phyloP scores from a whole-genome alignment of 2,797 vertebrate genomes.

The Neosalanx taihuensis region DNA sequence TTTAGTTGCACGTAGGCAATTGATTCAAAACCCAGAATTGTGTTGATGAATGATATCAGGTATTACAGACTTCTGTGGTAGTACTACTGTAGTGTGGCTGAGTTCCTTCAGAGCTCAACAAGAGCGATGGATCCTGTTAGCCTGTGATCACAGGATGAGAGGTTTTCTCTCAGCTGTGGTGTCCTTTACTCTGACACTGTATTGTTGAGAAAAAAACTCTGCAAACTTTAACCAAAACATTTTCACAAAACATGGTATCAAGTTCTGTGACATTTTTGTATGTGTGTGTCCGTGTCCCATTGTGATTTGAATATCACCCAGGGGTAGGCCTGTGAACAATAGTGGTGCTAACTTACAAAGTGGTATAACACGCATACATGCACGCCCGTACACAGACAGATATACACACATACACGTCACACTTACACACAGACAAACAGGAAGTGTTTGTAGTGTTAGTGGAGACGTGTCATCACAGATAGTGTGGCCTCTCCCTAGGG shows the following conservation, averaged over 20 bases:
- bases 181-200: conserved; percentile 7
- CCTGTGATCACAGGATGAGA: background rate
- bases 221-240: conserved; percentile 12
- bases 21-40: background rate
- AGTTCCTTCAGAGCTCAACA: too few relatives aligned
- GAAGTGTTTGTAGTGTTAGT: conserved; percentile 49
- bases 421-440: conserved; percentile 43
- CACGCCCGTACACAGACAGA: conserved; percentile 37
- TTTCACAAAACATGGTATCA: conserved; percentile 9
- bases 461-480: conserved; percentile 54
- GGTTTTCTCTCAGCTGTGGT: conserved; percentile 5
- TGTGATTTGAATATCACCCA: conserved; percentile 56
- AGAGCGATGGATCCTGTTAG: background rate
- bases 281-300: conserved; percentile 37
- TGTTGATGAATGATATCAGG: background rate
- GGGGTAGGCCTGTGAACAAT: conserved; percentile 6
- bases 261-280: background rate
- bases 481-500: conserved; percentile 48
- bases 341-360: conserved; percentile 20
- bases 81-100: background rate
- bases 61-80: background rate
- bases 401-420: conserved; percentile 16
- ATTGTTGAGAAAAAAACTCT: conserved; percentile 3
- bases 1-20: background rate
- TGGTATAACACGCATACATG: conserved; percentile 16